These are phyloP conservation scores for Myrmecobius fasciatus DNA, from an alignment of 2,113 vertebrate genomes.

Conservation along the genomic window DNA sequence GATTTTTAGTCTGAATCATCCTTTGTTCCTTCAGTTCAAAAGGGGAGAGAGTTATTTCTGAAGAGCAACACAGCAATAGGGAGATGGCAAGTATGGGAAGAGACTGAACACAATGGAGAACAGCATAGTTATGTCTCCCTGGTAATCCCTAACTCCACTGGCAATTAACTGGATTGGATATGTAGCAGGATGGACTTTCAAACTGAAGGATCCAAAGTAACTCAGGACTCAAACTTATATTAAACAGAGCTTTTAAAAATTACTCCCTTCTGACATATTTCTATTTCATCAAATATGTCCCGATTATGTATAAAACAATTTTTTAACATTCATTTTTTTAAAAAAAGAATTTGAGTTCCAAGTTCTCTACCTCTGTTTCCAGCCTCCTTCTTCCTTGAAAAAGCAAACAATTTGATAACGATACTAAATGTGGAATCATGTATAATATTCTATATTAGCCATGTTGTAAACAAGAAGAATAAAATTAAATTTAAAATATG, in stretches of 20 bases:
- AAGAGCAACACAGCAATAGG: not conserved
- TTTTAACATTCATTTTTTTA: not conserved
- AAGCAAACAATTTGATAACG: not conserved
- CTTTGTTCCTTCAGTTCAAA: not conserved
- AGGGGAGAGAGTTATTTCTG: not conserved
- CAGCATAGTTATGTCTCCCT: not conserved
- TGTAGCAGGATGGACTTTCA: not conserved
- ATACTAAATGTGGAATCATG: not conserved
- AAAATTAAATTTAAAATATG: not conserved
- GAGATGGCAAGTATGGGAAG: not conserved
- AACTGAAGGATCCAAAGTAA: not conserved
- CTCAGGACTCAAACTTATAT: not conserved
- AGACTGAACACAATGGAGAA: not conserved
- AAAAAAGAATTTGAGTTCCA: not conserved
- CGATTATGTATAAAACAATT: not conserved
- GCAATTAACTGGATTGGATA: not conserved
- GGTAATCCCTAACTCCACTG: not conserved
- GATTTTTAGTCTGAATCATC: not conserved
- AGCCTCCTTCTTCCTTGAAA: not conserved
- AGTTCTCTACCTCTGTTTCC: not conserved
- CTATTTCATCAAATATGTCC: not conserved
- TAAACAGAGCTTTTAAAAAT: not conserved
- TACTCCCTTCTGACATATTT: not conserved
- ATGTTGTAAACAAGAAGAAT: not conserved
- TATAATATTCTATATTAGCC: not conserved